Evolutionary conservation across 2,797 vertebrate genomes (phyloP), one percentile per base, ranked within the genome.

Genomic region (Masticophis lateralis): DNA sequence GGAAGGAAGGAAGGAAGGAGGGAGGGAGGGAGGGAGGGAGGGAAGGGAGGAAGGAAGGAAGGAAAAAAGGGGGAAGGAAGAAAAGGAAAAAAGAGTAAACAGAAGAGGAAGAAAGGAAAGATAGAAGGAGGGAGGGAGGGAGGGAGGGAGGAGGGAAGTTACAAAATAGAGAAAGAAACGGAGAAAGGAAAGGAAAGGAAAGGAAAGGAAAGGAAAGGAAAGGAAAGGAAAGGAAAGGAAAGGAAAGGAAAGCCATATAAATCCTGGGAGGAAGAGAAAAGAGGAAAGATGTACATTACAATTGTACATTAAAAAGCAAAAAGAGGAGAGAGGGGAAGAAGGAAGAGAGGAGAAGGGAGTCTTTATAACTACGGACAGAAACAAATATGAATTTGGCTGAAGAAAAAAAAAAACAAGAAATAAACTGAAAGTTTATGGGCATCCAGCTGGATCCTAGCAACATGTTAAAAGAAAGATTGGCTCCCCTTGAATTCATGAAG

Each of bases 171-270:
- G 5, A 51, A 51, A 7, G 47, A 51, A 51, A 51, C 7, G 6
- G 47, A 51, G 11, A 20, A n/a, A 10, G 18, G 3, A 2, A 53
- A 5, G 16, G 8, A 11, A 16, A 18, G 51, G 7, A 9, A 28
- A 43, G 11, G 20, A 2, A 2, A 9, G 1, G 20, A 5, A 16
- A 20, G 1, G 16, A 10, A 47, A n/a, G 9, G 18, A 4, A 20
- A 22, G 25, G 47, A n/a, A 25, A 5, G 7, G 53, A 9, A 12
- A 16, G 12, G 22, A 14, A 9, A 56, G 7, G 28, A 9, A 18
- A 5, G 11, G 57, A 22, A 43, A 83, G 28, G 66, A 63, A 12
- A 61, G 25, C 6, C 1, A 18, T 28, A 18, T 16, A 32, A 7
- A 11, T 16, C 16, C n/a, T 25, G 25, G 12, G 22, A 87, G 59